Evolutionary conservation across 2,888 invertebrate genomes (phyloP), one percentile per base, ranked within the genome.

Genomic region (Theretra japonica): DNA sequence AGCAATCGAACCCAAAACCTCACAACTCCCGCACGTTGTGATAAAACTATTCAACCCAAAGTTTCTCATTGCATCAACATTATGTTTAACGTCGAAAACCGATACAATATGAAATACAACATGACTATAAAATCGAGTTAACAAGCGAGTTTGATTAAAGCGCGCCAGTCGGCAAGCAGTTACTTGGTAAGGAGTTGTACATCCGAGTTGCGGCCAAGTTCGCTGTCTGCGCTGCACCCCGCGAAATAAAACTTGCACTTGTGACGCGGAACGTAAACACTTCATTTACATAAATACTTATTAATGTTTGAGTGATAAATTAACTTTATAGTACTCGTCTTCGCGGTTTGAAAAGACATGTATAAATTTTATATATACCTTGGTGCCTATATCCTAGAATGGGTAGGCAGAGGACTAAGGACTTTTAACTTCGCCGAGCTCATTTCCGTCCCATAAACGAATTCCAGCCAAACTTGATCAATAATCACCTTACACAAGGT

Each of bases 241-340:
- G 15, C 41, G 41, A 30, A 60, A 65, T 65, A 65, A 65, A 65
- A 48, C 65, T 50, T 17, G 65, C 41, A 65, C 23, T 65, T 2
- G 21, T 41, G 21, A 62, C 21, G n/a, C 41, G 15, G 8, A 21
- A 33, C 11, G n/a, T 15, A 41, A 48, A 65, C 65, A 48, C 48
- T 48, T 23, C 15, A 23, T 65, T 41, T 48, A 28, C 59, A 65
- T 65, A 4, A 41, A 33, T 21, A 62, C 30, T n/a, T 62, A 33
- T 21, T 2, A 33, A 33, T 19, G 19, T 50, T 50, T 19, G 8
- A 2, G 5, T 50, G 19, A 6, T 17, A 50, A 19, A 5, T 50
- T 50, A 19, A 8, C 6, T 50, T 1, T 19, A 2, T 50, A 19
- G 19, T 50, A 19, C 4, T 50, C 8, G 11, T 33, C 8, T 11